Evolutionary conservation across 2,888 invertebrate species (phyloP).

Genomic region (Melanostoma scalare): DNA sequence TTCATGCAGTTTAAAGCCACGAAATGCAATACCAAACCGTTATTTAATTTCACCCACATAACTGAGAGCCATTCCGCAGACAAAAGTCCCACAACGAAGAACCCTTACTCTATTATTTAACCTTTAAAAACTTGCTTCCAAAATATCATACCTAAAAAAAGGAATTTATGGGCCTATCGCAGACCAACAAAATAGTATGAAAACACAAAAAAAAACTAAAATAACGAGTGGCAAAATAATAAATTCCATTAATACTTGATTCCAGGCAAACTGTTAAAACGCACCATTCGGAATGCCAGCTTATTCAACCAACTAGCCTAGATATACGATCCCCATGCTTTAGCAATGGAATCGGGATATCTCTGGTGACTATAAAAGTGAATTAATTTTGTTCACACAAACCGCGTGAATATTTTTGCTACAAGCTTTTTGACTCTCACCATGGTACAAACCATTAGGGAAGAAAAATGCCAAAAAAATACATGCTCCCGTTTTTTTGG

Average conservation of each 20-base stretch:
- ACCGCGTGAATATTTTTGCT: neutral
- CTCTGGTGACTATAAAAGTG: neutral
- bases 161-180: too few species aligned
- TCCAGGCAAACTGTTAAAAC: slow-evolving; percentile 6
- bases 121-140: too few species aligned
- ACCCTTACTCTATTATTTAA: too few species aligned
- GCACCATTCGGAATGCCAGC: neutral
- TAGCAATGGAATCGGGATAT: neutral
- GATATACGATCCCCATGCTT: neutral
- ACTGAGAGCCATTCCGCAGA: too few species aligned
- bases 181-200: neutral
- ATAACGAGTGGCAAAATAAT: slow-evolving; percentile 32
- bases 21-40: too few species aligned
- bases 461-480: too few species aligned
- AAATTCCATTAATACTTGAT: slow-evolving; percentile 66
- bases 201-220: slow-evolving; percentile 7
- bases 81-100: too few species aligned
- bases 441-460: too few species aligned
- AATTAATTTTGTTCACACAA: neutral
- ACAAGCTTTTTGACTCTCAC: neutral
- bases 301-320: neutral
- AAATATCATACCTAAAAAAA: too few species aligned
- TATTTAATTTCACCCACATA: too few species aligned
- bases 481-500: neutral
- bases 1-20: too few species aligned